Evolutionary conservation across 2,888 invertebrate species (phyloP), one percentile per base, ranked within the genome.

Genomic region (Macrophya alboannulata): DNA sequence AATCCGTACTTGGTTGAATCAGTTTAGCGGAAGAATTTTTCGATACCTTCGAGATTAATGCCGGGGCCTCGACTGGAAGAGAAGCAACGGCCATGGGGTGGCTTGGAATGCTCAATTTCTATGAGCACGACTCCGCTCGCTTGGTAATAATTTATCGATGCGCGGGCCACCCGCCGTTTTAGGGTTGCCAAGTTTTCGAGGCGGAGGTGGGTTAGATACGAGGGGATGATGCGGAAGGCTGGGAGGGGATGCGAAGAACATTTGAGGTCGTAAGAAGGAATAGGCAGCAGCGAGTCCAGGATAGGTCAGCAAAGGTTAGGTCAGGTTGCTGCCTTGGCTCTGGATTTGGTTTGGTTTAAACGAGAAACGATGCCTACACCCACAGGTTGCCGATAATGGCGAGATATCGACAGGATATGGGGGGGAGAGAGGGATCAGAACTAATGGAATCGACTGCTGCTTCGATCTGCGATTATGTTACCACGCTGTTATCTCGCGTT

Each of bases 321-420:
- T 62, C 59, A n/a, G 51, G 9, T 17, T 77, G 31, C 51, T 77
- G n/a, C 37, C 17, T 12, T 31, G 8, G 55, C 51, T 77, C 37
- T 15, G 48, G 55, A 77, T 77, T 77, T 31, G 77, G 81, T 48
- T 83, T 68, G 25, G 48, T 83, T 71, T 8, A 17, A 83, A 43
- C 68, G 71, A 37, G 83, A 71, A 51, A 83, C 40, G 65, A 71
- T 83, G 48, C 45, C 65, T 45, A 68, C 83, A 71, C 83, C 83
- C 83, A 83, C 83, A 83, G 83, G 83, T 83, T 83, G 83, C 48
- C 83, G 71, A 83, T 83, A 83, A 83, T 83, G 48, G 68, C 68
- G 48, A 59, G 68, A 83, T 83, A 83, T 83, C 83, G 68, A 83
- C 48, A 65, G 68, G 31, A 71, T 51, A 83, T 71, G 10, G 45